phyloP scores from a whole-genome alignment of 2,113 vertebrate species.

The Siniperca knerii region DNA sequence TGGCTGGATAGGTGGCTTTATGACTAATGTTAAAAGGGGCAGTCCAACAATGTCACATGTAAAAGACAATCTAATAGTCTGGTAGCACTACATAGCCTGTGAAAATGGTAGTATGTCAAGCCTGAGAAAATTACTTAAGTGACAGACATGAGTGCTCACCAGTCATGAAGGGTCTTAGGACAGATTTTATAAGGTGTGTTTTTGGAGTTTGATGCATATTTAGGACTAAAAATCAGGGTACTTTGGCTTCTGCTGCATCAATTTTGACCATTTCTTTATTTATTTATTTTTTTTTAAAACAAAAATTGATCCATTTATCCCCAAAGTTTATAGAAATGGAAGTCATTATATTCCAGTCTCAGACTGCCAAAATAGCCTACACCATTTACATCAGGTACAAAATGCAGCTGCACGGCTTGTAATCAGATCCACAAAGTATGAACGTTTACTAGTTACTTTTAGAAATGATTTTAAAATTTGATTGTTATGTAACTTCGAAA shows the following conservation, averaged over 20 bases:
- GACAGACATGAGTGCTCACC: too few species aligned
- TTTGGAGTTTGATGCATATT: not conserved
- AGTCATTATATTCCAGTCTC: not conserved
- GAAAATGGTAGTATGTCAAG: not conserved
- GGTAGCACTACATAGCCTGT: not conserved
- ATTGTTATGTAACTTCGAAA: not conserved
- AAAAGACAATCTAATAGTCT: too few species aligned
- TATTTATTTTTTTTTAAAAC: too few species aligned
- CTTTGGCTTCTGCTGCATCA: not conserved
- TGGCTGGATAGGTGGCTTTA: too few species aligned
- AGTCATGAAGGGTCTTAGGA: too few species aligned
- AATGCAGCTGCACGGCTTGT: not conserved
- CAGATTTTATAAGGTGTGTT: too few species aligned
- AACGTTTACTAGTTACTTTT: not conserved
- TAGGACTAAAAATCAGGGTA: not conserved
- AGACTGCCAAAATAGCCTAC: not conserved
- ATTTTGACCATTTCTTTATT: too few species aligned
- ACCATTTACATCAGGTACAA: not conserved
- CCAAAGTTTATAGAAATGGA: not conserved
- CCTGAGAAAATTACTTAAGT: too few species aligned
- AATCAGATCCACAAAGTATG: too few species aligned
- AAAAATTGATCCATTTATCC: too few species aligned
- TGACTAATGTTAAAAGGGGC: too few species aligned
- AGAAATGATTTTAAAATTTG: not conserved
- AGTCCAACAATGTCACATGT: too few species aligned